A percentile compares a stretch with the other conserved stretches of the same genome.
These are phyloP conservation scores for Agonopterix subpropinquella DNA, from an alignment of 2,888 invertebrate genomes.

Conservation along the genomic window DNA sequence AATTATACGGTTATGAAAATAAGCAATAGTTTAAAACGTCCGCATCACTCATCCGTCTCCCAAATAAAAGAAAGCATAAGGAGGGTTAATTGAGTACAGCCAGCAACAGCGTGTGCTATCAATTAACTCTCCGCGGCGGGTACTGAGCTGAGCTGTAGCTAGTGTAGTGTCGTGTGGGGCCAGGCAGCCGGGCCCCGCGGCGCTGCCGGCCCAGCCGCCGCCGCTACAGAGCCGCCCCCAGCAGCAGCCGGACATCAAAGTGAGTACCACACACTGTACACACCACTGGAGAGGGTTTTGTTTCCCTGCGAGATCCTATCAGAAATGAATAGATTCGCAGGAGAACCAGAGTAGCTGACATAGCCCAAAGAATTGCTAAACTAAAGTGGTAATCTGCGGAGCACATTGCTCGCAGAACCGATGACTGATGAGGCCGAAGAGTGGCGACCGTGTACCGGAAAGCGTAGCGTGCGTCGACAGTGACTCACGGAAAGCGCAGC, in stretches of 20 bases:
- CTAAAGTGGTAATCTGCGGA: too few species aligned
- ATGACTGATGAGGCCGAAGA: too few species aligned
- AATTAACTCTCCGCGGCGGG: constrained; percentile 42
- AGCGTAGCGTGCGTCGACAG: too few species aligned
- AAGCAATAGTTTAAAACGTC: neutral
- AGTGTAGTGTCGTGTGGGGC: constrained; percentile 54
- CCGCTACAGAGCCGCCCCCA: constrained; percentile 33
- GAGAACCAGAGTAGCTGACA: too few species aligned
- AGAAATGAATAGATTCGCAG: too few species aligned
- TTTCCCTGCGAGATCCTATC: too few species aligned
- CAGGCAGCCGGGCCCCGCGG: constrained; percentile 34
- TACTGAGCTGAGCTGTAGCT: constrained; percentile 41
- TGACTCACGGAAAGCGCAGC: too few species aligned
- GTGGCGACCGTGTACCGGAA: too few species aligned
- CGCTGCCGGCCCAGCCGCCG: constrained; percentile 21
- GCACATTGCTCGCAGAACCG: too few species aligned
- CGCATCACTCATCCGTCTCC: neutral
- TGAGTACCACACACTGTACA: constrained; percentile 5
- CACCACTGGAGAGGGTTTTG: too few species aligned
- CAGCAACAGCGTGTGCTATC: constrained; percentile 13
- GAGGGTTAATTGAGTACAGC: constrained; percentile 41
- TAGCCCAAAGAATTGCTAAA: too few species aligned
- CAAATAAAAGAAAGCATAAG: constrained; percentile 3
- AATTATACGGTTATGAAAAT: too few species aligned
- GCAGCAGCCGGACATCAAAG: constrained; percentile 17